Evolutionary conservation across 2,797 vertebrate genomes (phyloP), one percentile per base, ranked within the genome.

Genomic region (Hypotaenidia okinawae): DNA sequence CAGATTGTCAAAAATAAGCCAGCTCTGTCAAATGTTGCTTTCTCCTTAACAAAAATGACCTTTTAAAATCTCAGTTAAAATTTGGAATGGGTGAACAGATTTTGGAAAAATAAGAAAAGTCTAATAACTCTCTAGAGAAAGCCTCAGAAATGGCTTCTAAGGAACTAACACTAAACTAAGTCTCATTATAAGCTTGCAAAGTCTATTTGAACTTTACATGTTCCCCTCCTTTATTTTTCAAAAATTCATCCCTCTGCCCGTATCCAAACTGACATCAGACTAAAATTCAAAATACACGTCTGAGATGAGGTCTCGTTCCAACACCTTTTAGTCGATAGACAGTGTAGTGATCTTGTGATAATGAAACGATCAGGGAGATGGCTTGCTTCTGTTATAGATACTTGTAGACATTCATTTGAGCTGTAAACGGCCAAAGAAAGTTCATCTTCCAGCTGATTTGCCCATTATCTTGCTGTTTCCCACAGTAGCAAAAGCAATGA

Each of bases 51-150:
- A 87, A 94, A 92, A 47, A 39, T 0, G 4, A 63, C 62, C 68
- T 92, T 95, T 93, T 68, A 77, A 81, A 92, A 82, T 45, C 49
- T 64, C n/a, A 1, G 5, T 61, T 87, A 54, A 89, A 91, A 91
- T 87, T 73, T 12, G 2, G 61, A 82, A 78, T 69, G 23, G 30
- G 24, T 85, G 87, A 94, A 85, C 25, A 90, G 77, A 73, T 81
- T 88, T 64, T 67, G 25, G 41, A 62, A 91, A 96, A 94, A 63
- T 59, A 80, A 87, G 73, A 93, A 47, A 22, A 58, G 37, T 21
- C 73, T 84, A 90, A 90, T 86, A 93, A 84, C n/a, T 84, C 94
- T 25, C 59, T 61, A 57, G n/a, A 92, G 59, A 55, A 75, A 90
- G 59, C 5, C 43, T 61, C 55, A 90, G 70, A 90, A 95, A 89